Evolutionary conservation across 1,140 invertebrate genomes (phyloP).

Genomic region (Lepeophtheirus salmonis): DNA sequence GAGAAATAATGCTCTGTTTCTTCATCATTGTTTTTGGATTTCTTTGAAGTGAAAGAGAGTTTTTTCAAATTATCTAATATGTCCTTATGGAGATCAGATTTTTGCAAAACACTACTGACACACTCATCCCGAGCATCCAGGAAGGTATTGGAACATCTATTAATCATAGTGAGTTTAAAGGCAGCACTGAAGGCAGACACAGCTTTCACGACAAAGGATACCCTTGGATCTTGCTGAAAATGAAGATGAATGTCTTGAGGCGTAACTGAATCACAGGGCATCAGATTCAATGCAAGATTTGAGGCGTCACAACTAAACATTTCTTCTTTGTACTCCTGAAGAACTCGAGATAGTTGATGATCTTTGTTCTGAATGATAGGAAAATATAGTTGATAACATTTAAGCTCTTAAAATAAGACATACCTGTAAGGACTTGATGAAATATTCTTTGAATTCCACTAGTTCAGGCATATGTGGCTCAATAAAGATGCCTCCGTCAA

Average conservation of each 20-base stretch:
- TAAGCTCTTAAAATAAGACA: too few species aligned
- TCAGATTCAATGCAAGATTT: neutral
- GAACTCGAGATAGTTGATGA: neutral
- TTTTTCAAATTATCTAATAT: conserved; percentile 17
- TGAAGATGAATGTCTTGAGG: conserved; percentile 14
- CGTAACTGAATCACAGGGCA: conserved; percentile 1
- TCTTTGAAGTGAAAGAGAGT: conserved; percentile 21
- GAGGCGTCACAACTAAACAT: conserved; percentile 5
- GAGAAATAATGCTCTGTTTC: conserved; percentile 19
- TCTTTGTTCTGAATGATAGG: neutral
- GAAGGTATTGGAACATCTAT: conserved; percentile 21
- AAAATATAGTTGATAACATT: neutral
- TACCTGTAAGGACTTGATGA: conserved; percentile 18
- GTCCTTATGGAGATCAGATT: conserved; percentile 18
- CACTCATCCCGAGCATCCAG: neutral
- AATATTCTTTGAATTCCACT: conserved; percentile 17
- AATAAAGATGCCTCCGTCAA: conserved; percentile 17
- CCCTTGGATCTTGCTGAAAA: conserved; percentile 21
- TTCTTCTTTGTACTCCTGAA: conserved; percentile 17
- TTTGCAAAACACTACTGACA: conserved; percentile 17
- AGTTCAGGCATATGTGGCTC: conserved; percentile 19
- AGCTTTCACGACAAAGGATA: conserved; percentile 25
- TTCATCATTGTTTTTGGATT: conserved; percentile 21
- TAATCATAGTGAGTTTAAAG: conserved; percentile 23
- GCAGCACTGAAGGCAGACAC: conserved; percentile 26